Conservation (phyloP, 1,140 invertebrate species). For the Drosophila nigrodunni region DNA sequence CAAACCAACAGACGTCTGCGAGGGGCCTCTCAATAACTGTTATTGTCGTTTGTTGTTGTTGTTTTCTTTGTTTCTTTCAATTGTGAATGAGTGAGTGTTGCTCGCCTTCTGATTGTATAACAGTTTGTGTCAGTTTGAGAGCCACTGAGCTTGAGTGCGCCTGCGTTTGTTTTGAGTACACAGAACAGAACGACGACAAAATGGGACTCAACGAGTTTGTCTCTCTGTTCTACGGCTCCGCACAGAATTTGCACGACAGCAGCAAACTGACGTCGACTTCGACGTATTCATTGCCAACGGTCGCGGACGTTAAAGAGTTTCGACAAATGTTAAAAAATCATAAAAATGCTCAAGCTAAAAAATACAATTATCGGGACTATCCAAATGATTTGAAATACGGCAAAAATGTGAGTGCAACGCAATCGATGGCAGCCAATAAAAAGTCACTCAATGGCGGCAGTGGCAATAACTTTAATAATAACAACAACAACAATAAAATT, state of each 20-base stretch:
- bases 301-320: conserved; percentile 70
- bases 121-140: conserved; percentile 55
- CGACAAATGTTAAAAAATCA: conserved; percentile 84
- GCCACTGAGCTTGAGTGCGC: conserved; percentile 52
- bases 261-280: conserved; percentile 62
- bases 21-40: conserved; percentile 2
- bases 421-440: conserved; percentile 38
- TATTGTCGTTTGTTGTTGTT: conserved; percentile 11
- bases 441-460: conserved; percentile 57
- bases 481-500: conserved; percentile 32
- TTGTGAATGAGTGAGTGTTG: conserved; percentile 15
- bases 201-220: conserved; percentile 82
- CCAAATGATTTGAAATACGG: conserved; percentile 72
- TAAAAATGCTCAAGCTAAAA: conserved; percentile 77
- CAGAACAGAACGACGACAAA: neutral
- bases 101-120: conserved; percentile 42
- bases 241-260: conserved; percentile 73
- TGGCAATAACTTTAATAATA: conserved; percentile 43
- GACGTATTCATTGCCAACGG: conserved; percentile 70
- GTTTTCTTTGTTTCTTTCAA: neutral
- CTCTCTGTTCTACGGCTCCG: conserved; percentile 80
- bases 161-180: conserved; percentile 26
- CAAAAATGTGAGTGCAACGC: conserved; percentile 53
- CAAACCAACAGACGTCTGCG: conserved; percentile 65
- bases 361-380: conserved; percentile 74